Conservation (phyloP, 2,113 vertebrate genomes). For the Petromus typicus region DNA sequence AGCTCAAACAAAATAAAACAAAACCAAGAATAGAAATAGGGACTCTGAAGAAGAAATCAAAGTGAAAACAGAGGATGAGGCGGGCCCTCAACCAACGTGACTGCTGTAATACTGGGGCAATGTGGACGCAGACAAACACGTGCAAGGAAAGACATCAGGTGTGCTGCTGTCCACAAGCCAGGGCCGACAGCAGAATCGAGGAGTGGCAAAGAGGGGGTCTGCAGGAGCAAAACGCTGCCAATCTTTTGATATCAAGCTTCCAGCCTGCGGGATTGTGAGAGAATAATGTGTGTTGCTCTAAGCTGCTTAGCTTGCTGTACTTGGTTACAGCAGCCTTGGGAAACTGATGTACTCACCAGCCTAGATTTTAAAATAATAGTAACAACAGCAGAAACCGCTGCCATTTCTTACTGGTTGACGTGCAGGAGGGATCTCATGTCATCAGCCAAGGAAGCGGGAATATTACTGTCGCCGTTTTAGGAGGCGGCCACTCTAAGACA, state of each 20-base stretch:
- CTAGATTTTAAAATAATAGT: background rate
- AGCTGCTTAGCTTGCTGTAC: background rate
- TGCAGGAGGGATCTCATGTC: background rate
- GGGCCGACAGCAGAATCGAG: background rate
- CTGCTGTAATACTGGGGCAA: background rate
- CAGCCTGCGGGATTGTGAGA: background rate
- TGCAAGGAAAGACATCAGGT: background rate
- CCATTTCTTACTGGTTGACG: background rate
- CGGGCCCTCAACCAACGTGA: background rate
- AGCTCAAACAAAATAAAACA: too few species aligned
- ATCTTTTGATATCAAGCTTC: background rate
- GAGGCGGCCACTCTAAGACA: background rate
- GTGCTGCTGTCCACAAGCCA: background rate
- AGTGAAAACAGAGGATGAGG: background rate
- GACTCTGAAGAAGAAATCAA: background rate
- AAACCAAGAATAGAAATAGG: background rate
- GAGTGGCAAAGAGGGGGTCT: background rate
- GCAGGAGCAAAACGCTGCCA: background rate
- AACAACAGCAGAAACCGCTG: background rate
- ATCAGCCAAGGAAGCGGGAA: background rate
- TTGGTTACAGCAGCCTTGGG: background rate
- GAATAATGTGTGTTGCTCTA: background rate
- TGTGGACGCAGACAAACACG: background rate
- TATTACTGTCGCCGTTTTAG: background rate
- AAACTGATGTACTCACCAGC: background rate